A percentile compares a stretch with the other conserved stretches of the same genome.
Conservation (phyloP, 1,140 invertebrate genomes). For the Cardiocondyla obscurior region DNA sequence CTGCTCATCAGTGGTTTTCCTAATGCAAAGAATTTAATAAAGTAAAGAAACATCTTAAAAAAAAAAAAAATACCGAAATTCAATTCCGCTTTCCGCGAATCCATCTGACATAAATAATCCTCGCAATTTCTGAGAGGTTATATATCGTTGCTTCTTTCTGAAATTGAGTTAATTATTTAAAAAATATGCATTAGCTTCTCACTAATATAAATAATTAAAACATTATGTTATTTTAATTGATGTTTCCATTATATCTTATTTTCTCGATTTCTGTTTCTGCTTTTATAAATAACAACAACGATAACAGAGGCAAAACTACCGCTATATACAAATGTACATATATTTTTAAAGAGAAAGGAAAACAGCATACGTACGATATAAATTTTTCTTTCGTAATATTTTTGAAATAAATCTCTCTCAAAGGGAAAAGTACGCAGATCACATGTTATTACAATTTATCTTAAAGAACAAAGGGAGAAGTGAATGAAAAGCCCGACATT, state of each 20-base stretch:
- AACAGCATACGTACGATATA: background rate
- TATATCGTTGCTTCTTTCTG: background rate
- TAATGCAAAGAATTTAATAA: background rate
- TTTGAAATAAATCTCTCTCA: background rate
- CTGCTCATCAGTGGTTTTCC: background rate
- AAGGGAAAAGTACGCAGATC: background rate
- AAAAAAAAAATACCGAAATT: background rate
- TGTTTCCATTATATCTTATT: background rate
- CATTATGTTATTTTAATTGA: background rate
- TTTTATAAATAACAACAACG: background rate
- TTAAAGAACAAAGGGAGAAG: background rate
- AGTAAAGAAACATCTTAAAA: background rate
- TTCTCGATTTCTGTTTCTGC: background rate
- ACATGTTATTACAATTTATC: slow-evolving; percentile 15
- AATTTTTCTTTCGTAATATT: background rate
- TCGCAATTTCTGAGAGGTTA: background rate
- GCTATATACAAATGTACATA: background rate
- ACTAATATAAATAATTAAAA: background rate
- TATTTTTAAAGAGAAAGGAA: background rate
- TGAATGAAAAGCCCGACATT: background rate
- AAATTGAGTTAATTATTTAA: background rate
- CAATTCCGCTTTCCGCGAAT: background rate
- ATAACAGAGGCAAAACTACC: background rate
- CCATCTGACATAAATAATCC: background rate
- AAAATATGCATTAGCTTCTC: background rate